phyloP scores from a whole-genome alignment of 2,113 vertebrate species.

The Pelusios castaneus region DNA sequence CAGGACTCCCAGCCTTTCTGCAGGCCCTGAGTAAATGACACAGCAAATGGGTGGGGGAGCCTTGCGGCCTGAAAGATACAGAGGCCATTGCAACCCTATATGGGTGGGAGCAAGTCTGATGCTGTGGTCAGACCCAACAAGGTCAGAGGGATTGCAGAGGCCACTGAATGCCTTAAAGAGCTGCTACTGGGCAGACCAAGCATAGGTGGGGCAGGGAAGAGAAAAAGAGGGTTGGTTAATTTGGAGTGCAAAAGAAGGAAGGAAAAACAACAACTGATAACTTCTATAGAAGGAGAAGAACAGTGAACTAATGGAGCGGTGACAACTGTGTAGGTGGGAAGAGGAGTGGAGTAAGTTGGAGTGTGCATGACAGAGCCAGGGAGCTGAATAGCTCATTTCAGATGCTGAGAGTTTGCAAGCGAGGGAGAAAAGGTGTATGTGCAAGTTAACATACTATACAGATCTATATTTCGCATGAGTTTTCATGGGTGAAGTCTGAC shows the following conservation, averaged over 20 bases:
- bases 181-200: background rate
- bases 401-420: background rate
- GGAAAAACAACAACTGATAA: background rate
- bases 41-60: background rate
- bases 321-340: background rate
- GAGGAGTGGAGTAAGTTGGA: background rate
- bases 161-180: background rate
- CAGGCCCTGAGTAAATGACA: background rate
- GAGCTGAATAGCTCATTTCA: fast-evolving
- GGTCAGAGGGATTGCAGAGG: background rate
- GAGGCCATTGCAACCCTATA: background rate
- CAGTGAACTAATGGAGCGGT: background rate
- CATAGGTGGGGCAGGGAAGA: background rate
- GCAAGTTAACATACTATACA: background rate
- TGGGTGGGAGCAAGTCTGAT: background rate
- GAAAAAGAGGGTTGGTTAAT: background rate
- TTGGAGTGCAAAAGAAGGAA: background rate
- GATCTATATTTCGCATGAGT: too few species aligned
- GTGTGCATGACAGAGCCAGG: background rate
- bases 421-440: background rate
- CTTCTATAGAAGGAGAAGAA: background rate
- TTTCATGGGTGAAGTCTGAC: too few species aligned
- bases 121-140: background rate
- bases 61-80: background rate
- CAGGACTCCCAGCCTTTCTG: background rate